Conservation (phyloP, 2,888 invertebrate species). For the Lepas anatifera region DNA sequence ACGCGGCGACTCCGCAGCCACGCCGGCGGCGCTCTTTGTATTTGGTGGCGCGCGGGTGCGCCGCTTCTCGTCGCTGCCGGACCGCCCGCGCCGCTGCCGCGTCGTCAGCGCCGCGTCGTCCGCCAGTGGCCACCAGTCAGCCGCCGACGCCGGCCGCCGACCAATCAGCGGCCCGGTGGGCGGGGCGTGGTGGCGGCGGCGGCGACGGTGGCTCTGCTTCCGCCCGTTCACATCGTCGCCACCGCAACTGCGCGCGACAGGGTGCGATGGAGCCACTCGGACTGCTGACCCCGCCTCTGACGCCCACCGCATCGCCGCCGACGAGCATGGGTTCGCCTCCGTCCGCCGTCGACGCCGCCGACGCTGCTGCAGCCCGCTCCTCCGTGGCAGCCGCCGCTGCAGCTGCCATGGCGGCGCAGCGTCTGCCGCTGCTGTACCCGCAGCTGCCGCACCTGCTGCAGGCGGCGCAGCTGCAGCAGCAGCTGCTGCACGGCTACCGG, state of each 20-base stretch:
- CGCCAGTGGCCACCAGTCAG: too few species aligned
- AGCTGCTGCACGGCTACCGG: background rate
- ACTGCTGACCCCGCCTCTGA: constrained; percentile 1
- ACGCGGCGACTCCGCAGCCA: too few species aligned
- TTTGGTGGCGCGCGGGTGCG: too few species aligned
- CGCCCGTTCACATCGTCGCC: background rate
- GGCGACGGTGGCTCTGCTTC: background rate
- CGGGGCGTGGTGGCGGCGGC: constrained; percentile 3
- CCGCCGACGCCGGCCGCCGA: background rate
- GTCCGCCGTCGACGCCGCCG: background rate
- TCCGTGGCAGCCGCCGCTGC: background rate
- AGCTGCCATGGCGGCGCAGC: background rate
- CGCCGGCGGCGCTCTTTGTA: too few species aligned
- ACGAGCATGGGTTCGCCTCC: background rate
- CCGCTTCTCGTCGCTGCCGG: too few species aligned
- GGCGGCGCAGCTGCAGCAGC: constrained; percentile 1
- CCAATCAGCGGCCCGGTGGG: background rate
- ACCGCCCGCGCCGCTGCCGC: too few species aligned
- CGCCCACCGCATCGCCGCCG: constrained; percentile 6
- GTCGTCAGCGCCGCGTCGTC: too few species aligned
- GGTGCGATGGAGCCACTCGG: background rate
- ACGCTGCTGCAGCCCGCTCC: background rate
- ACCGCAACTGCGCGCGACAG: background rate
- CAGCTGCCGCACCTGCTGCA: constrained; percentile 4
- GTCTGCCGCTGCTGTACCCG: constrained; percentile 11